Conservation (phyloP, 2,113 vertebrate genomes). For the Fukomys damarensis region DNA sequence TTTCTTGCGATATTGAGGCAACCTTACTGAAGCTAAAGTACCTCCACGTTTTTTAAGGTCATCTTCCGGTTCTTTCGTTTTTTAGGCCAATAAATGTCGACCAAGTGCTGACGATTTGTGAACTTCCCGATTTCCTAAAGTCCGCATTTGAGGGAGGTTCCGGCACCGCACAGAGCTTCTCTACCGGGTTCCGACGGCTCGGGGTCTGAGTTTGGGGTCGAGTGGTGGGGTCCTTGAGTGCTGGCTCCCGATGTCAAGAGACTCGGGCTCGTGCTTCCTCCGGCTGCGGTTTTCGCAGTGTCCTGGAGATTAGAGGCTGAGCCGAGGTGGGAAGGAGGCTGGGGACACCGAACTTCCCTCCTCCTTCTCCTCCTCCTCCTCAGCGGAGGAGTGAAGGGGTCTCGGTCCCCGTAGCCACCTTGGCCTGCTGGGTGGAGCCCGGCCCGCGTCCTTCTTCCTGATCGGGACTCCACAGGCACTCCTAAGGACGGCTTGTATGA, state of each 20-base stretch:
- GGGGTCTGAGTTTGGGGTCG: not conserved
- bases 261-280: not conserved
- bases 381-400: not conserved
- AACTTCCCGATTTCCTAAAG: slow-evolving; percentile 38
- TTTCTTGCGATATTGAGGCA: not conserved
- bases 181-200: not conserved
- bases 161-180: not conserved
- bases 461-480: not conserved
- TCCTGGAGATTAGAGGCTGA: not conserved
- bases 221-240: not conserved
- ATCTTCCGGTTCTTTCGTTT: slow-evolving; percentile 33
- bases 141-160: not conserved
- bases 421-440: not conserved
- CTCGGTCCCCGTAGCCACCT: not conserved
- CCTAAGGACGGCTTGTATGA: not conserved
- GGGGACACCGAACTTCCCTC: not conserved
- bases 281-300: not conserved
- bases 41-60: slow-evolving; percentile 67
- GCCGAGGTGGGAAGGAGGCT: not conserved
- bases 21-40: not conserved
- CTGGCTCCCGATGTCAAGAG: not conserved
- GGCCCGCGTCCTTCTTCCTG: not conserved
- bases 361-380: not conserved
- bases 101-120: not conserved
- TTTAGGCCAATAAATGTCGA: slow-evolving; percentile 54